phyloP scores from a whole-genome alignment of 2,113 vertebrate genomes.

The cattle (Bos taurus) region DNA sequence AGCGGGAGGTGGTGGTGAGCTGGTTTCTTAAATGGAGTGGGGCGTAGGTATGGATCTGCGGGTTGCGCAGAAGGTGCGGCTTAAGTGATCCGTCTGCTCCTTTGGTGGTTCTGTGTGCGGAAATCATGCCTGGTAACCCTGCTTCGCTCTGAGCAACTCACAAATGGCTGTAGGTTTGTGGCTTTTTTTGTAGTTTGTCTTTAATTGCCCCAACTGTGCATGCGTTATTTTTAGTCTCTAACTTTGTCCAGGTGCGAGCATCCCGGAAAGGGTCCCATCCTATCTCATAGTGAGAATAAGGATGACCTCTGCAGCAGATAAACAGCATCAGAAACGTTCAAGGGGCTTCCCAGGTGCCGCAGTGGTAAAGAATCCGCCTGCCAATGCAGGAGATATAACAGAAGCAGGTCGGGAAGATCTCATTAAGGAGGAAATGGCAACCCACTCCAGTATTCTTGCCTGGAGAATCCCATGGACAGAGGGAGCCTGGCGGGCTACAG shows the following conservation, averaged over 20 bases:
- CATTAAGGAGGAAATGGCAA: background rate
- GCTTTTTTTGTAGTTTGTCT: background rate
- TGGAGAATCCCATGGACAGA: background rate
- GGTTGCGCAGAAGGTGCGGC: background rate
- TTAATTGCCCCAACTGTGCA: background rate
- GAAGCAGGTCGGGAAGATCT: background rate
- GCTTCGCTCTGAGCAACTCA: background rate
- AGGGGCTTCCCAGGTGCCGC: background rate
- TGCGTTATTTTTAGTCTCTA: background rate
- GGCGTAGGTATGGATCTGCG: background rate
- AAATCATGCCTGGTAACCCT: background rate
- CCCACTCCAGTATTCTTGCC: background rate
- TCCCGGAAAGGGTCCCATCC: background rate
- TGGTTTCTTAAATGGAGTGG: background rate
- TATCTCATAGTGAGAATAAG: background rate
- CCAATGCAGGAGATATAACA: background rate
- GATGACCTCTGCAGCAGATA: background rate
- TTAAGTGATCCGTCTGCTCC: background rate
- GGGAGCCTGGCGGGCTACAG: background rate
- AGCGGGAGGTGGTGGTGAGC: background rate
- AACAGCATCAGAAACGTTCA: background rate
- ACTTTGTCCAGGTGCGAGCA: background rate
- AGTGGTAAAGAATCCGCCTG: background rate
- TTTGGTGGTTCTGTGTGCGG: background rate
- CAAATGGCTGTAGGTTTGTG: background rate